Conservation (phyloP, 2,113 vertebrate species). For the Caloenas nicobarica region DNA sequence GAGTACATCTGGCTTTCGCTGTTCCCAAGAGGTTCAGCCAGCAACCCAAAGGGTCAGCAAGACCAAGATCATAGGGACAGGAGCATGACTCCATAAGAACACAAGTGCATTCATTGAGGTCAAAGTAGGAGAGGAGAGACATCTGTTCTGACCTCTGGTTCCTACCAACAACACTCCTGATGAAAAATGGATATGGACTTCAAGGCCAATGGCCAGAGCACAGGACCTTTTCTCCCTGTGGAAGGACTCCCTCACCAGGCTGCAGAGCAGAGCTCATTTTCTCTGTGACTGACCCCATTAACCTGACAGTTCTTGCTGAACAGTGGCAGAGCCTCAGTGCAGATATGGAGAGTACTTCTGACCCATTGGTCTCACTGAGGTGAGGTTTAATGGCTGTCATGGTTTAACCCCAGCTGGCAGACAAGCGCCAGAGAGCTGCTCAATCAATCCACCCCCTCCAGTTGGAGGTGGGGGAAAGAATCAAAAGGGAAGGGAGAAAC, state of each 20-base stretch:
- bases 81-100: neutral
- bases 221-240: neutral
- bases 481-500: no score
- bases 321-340: neutral
- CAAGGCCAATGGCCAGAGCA: neutral
- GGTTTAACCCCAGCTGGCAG: no score
- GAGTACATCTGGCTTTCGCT: neutral
- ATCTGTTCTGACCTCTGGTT: neutral
- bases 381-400: neutral
- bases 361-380: neutral
- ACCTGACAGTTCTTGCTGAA: neutral
- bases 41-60: neutral
- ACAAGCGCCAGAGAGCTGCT: no score
- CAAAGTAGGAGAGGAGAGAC: neutral
- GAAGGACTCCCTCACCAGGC: neutral
- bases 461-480: no score
- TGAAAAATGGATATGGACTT: neutral
- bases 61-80: neutral
- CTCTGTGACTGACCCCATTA: neutral
- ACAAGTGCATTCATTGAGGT: neutral
- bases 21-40: neutral
- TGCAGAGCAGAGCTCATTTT: neutral
- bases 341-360: neutral
- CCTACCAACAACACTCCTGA: neutral
- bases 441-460: no score